phyloP scores from a whole-genome alignment of 2,888 invertebrate species.

The Plebejus melissa region DNA sequence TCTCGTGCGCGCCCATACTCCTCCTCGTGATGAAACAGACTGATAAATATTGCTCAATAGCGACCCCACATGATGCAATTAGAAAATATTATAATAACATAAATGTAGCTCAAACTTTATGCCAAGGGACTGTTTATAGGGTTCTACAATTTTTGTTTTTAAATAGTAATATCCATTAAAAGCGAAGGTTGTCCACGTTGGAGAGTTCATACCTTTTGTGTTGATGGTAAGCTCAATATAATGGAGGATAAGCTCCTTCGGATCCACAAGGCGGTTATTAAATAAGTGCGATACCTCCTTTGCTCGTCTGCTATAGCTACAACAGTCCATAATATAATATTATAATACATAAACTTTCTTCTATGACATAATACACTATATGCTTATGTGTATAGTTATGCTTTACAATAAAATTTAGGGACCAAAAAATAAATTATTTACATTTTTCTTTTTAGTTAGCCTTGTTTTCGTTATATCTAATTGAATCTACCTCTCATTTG shows the following conservation, averaged over 20 bases:
- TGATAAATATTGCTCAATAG: too few relatives aligned
- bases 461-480: not conserved
- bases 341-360: too few relatives aligned
- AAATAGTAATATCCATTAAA: too few relatives aligned
- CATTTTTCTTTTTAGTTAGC: not conserved
- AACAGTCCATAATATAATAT: not conserved
- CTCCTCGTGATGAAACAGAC: too few relatives aligned
- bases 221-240: slow-evolving; percentile 19
- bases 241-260: slow-evolving; percentile 14
- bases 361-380: too few relatives aligned
- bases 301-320: not conserved
- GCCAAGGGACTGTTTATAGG: too few relatives aligned
- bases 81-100: too few relatives aligned
- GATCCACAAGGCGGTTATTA: not conserved
- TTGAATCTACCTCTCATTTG: slow-evolving; percentile 7
- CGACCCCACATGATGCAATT: too few relatives aligned
- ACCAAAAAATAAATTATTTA: not conserved
- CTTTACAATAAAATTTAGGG: not conserved
- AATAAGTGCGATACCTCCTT: slow-evolving; percentile 1
- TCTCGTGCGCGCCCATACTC: too few relatives aligned
- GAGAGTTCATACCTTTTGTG: slow-evolving; percentile 5
- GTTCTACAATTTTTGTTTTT: too few relatives aligned
- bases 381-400: too few relatives aligned
- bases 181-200: not conserved
- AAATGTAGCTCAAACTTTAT: too few relatives aligned